Evolutionary conservation across 2,113 vertebrate species (phyloP).

Genomic region (Bos indicus): DNA sequence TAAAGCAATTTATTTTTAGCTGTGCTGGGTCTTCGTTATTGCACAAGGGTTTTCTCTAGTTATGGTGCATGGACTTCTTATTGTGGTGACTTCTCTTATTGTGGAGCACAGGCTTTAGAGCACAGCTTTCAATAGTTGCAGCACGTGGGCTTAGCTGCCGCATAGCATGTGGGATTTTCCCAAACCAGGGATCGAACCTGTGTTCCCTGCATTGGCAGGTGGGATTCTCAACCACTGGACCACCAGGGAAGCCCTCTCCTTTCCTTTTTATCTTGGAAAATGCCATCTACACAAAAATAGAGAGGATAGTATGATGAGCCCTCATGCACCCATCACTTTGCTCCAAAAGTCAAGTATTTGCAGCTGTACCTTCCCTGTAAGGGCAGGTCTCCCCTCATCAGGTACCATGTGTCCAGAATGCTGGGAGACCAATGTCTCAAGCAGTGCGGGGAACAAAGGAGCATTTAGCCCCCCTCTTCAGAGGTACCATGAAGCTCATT

Average conservation of each 20-base stretch:
- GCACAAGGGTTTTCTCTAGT: neutral
- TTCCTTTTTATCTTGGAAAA: neutral
- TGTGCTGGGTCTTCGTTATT: neutral
- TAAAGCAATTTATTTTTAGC: neutral
- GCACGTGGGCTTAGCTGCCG: neutral
- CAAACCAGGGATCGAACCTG: neutral
- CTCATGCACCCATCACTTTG: neutral
- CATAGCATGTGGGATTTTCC: neutral
- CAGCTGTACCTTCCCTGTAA: neutral
- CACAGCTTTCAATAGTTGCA: neutral
- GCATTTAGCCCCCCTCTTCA: neutral
- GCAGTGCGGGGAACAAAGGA: neutral
- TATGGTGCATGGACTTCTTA: neutral
- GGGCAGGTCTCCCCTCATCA: neutral
- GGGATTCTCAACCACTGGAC: neutral
- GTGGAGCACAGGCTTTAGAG: neutral
- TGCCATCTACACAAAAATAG: neutral
- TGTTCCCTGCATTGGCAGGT: neutral
- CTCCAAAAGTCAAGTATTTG: neutral
- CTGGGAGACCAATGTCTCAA: neutral
- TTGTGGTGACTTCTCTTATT: neutral
- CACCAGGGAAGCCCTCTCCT: neutral
- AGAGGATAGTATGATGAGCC: neutral
- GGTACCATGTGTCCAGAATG: neutral
- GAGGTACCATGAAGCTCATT: fast-evolving